Evolutionary conservation across 2,888 invertebrate genomes (phyloP).

Genomic region (Heterodera filipjevi): DNA sequence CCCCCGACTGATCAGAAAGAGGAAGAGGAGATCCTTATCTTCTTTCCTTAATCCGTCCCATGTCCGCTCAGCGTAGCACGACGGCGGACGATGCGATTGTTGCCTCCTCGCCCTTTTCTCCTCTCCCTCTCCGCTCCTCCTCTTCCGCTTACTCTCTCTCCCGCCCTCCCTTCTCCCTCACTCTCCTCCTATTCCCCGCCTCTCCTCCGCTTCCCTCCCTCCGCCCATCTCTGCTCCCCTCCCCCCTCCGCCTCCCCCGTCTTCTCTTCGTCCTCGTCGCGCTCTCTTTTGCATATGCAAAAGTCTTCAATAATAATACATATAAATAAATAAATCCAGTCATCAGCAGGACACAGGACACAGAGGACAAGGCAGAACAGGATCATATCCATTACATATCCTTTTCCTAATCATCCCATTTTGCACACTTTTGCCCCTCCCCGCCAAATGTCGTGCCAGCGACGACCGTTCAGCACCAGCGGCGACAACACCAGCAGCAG

Average conservation of each 20-base stretch:
- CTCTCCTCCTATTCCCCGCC: neutral
- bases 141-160: neutral
- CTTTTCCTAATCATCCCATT: too few species aligned
- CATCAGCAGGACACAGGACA: neutral
- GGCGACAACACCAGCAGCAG: neutral
- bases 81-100: neutral
- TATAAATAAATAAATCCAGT: too few species aligned
- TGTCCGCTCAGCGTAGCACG: too few species aligned
- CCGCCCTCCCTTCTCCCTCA: neutral
- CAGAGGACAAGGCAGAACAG: neutral
- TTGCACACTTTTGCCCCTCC: neutral
- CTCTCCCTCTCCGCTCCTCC: neutral
- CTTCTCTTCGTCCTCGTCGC: neutral
- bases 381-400: neutral
- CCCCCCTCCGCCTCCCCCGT: neutral
- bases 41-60: neutral
- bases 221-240: neutral
- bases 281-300: too few species aligned
- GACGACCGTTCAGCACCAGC: neutral
- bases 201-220: neutral
- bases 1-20: neutral
- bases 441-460: slow-evolving; percentile 1
- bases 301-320: too few species aligned
- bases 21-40: slow-evolving; percentile 1
- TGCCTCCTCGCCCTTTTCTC: neutral